Evolutionary conservation across 2,113 vertebrate genomes (phyloP).

Genomic region (Eubucco bourcierii): DNA sequence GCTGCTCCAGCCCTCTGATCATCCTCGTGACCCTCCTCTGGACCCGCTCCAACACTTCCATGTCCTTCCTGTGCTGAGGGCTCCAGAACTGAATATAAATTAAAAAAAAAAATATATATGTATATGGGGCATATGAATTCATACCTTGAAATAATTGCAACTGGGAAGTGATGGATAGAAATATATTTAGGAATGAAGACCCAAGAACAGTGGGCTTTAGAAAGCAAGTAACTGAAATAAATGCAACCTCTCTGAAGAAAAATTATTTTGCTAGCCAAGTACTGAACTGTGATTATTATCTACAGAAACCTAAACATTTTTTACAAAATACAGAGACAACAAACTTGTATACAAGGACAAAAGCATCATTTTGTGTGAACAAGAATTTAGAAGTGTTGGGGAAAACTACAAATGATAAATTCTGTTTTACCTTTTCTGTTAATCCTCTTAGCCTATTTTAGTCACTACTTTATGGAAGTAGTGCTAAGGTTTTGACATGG

Average conservation of each 20-base stretch:
- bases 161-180: background rate
- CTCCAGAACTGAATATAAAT: too few relatives aligned
- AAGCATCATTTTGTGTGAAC: background rate
- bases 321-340: background rate
- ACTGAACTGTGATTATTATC: background rate
- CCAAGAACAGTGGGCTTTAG: background rate
- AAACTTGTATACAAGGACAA: accelerated
- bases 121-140: background rate
- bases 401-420: background rate
- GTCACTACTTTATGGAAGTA: background rate
- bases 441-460: background rate
- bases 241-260: background rate
- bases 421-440: background rate
- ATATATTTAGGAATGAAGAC: background rate
- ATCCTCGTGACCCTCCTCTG: too few relatives aligned
- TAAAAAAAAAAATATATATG: too few relatives aligned
- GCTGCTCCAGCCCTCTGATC: too few relatives aligned
- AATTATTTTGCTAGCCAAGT: background rate
- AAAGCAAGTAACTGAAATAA: background rate
- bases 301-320: background rate
- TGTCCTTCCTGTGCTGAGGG: too few relatives aligned
- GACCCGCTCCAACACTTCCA: too few relatives aligned
- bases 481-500: accelerated
- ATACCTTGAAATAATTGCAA: background rate
- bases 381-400: background rate